phyloP scores from a whole-genome alignment of 1,140 invertebrate genomes.

The Cotesia glomerata region DNA sequence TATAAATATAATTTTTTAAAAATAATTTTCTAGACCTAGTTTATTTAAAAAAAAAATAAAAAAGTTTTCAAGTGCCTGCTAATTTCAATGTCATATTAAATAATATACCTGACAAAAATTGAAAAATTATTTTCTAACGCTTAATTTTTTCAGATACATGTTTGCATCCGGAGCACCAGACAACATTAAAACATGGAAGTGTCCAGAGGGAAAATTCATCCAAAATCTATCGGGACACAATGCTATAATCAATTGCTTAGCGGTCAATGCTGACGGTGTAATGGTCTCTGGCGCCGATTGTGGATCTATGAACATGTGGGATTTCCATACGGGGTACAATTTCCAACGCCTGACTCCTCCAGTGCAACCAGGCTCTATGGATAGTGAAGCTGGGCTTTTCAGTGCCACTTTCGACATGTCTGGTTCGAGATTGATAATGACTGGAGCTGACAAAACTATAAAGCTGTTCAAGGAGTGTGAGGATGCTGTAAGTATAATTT shows the following conservation, averaged over 20 bases:
- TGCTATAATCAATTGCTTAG: slow-evolving; percentile 96
- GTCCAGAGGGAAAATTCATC: slow-evolving; percentile 97
- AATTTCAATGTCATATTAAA: no score
- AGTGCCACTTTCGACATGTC: slow-evolving; percentile 94
- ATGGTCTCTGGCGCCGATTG: slow-evolving; percentile 98
- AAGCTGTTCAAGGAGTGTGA: slow-evolving; percentile 99
- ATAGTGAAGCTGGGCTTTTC: slow-evolving; percentile 97
- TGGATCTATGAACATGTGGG: slow-evolving; percentile 98
- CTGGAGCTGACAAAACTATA: slow-evolving; percentile 98
- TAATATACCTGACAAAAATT: no score
- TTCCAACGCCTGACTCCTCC: slow-evolving; percentile 92
- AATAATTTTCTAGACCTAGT: no score
- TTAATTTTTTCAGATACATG: slow-evolving; percentile 74
- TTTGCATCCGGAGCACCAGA: slow-evolving; percentile 98
- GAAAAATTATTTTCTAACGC: slow-evolving; percentile 22
- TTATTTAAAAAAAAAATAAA: no score
- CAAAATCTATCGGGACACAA: slow-evolving; percentile 98
- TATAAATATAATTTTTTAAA: no score
- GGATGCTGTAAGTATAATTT: slow-evolving; percentile 72
- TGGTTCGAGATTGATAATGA: slow-evolving; percentile 91
- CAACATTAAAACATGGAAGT: slow-evolving; percentile 99
- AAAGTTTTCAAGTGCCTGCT: no score
- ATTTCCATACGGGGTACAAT: slow-evolving; percentile 98
- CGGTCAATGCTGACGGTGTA: slow-evolving; percentile 92
- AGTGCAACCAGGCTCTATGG: slow-evolving; percentile 99